Evolutionary conservation across 2,797 vertebrate genomes (phyloP).

Genomic region (Acanthurus leucopareius): DNA sequence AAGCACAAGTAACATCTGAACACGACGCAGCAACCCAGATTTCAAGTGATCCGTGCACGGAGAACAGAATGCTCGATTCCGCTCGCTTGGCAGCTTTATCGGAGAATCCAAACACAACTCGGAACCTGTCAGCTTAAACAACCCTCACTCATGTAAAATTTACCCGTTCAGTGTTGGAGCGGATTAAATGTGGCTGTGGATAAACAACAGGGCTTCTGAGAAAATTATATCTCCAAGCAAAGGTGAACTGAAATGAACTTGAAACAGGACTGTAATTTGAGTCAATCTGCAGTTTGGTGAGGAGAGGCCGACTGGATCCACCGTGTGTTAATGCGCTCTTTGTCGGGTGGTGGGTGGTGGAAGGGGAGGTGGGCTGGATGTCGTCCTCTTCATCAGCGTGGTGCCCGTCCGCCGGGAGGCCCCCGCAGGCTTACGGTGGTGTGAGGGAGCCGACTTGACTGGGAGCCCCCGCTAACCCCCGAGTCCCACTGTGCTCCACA

Average conservation of each 20-base stretch:
- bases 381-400: conserved; percentile 43
- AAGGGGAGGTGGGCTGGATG: conserved; percentile 9
- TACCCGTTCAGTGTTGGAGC: background rate
- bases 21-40: conserved; percentile 32
- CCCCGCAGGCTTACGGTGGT: conserved; percentile 39
- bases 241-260: conserved; percentile 50
- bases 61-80: conserved; percentile 8
- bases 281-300: conserved; percentile 40
- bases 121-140: conserved; percentile 23
- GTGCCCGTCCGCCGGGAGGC: conserved; percentile 42
- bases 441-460: conserved; percentile 42
- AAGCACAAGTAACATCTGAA: conserved; percentile 28
- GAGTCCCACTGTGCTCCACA: conserved; percentile 62
- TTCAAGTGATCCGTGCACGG: conserved; percentile 29
- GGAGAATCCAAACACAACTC: conserved; percentile 31
- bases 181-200: background rate
- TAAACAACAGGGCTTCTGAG: conserved; percentile 2
- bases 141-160: conserved; percentile 17
- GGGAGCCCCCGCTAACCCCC: conserved; percentile 55
- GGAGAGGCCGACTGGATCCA: conserved; percentile 10
- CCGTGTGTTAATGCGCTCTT: conserved; percentile 37
- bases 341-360: conserved; percentile 24
- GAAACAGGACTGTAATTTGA: conserved; percentile 13
- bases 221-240: conserved; percentile 17
- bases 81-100: background rate